phyloP scores from a whole-genome alignment of 2,888 invertebrate species.

The Chrysolina americana region DNA sequence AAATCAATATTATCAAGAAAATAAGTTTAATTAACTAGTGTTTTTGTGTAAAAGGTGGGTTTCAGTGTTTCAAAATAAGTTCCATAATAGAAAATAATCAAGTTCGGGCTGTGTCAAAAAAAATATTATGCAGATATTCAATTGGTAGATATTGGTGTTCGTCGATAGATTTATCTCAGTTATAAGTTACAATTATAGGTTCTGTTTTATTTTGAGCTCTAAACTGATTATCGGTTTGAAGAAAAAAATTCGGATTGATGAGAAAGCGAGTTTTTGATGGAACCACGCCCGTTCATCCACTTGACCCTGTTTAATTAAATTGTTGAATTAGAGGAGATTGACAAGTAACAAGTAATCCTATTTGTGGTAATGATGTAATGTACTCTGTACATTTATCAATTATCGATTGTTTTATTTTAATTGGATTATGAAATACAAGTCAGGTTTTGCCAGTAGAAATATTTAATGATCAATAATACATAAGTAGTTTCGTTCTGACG shows the following conservation, averaged over 20 bases:
- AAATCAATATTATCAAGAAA: not conserved
- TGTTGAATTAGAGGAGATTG: not conserved
- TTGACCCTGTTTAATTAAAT: conserved; percentile 16
- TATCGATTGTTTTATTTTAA: not conserved
- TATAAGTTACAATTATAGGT: too few species aligned
- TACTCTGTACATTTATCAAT: not conserved
- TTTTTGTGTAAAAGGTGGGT: not conserved
- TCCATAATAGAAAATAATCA: not conserved
- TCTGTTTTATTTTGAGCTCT: too few species aligned
- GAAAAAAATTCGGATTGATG: not conserved
- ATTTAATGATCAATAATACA: too few species aligned
- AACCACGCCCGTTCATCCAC: conserved; percentile 17
- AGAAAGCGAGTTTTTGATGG: not conserved
- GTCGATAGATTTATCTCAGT: too few species aligned
- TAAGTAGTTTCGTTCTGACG: too few species aligned
- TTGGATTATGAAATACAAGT: too few species aligned
- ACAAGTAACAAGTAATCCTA: conserved; percentile 11
- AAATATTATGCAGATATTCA: not conserved
- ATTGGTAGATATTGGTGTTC: not conserved
- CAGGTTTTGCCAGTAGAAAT: too few species aligned
- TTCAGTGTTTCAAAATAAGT: not conserved
- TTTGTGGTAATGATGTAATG: conserved; percentile 11
- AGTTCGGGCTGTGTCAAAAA: not conserved
- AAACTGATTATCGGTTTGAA: too few species aligned
- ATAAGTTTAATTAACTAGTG: conserved; percentile 2